Evolutionary conservation across 2,113 vertebrate species (phyloP).

Genomic region (Anhinga anhinga): DNA sequence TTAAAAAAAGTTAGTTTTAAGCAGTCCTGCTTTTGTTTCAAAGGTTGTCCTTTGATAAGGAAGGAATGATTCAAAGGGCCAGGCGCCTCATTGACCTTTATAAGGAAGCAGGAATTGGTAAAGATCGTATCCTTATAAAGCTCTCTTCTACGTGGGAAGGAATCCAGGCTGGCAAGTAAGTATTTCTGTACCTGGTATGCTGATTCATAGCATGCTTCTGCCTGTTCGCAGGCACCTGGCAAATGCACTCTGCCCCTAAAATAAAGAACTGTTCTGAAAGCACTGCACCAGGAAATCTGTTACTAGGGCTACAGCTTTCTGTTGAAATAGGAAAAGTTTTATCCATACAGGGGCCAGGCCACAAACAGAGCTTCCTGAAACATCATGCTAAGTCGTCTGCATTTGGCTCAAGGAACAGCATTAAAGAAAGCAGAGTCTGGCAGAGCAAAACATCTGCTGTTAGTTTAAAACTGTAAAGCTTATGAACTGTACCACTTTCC

Average conservation of each 20-base stretch:
- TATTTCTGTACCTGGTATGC: background rate
- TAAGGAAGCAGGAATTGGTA: conserved; percentile 85
- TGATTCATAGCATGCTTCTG: background rate
- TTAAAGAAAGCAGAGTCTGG: background rate
- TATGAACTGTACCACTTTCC: background rate
- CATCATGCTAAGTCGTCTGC: background rate
- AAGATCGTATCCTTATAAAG: conserved; percentile 93
- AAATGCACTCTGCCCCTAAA: rapidly evolving
- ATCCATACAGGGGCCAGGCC: background rate
- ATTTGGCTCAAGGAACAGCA: background rate
- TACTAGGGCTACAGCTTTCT: background rate
- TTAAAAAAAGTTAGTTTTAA: background rate
- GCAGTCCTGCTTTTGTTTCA: background rate
- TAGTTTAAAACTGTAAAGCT: background rate
- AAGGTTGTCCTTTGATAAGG: conserved; percentile 94
- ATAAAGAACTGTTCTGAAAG: background rate
- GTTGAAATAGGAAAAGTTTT: background rate
- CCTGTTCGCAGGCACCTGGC: background rate
- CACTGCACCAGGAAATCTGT: background rate
- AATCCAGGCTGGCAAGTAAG: conserved; percentile 94
- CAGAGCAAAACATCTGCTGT: background rate
- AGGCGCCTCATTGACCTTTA: conserved; percentile 87
- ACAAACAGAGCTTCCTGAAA: background rate
- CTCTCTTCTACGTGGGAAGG: conserved; percentile 97
- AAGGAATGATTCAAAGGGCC: conserved; percentile 88